Evolutionary conservation across 1,140 invertebrate species (phyloP), one percentile per base, ranked within the genome.

Genomic region (Drosophila dunni): DNA sequence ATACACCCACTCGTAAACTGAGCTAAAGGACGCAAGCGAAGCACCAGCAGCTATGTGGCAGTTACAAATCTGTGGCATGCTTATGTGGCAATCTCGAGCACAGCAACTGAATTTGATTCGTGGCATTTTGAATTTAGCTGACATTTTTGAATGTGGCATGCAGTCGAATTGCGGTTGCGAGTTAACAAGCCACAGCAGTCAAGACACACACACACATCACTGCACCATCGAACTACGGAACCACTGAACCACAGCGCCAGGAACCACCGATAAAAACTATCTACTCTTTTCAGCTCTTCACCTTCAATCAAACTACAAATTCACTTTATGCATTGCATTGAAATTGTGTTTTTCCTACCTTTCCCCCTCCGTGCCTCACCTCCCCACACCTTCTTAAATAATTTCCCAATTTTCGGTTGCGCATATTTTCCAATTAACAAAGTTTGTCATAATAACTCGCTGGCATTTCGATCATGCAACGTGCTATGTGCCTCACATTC

Each of bases 391-490:
- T 33, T 9, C 7, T 29, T 29, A 29, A 29, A 29, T 29, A 3
- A 9, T 13, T 13, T 40, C n/a, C 40, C 58, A 75, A 70, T 65
- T 76, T 82, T 79, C 65, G 76, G 63, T 53, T 54, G 50, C 36
- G 79, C 88, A 88, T 89, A 89, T 83, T 88, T 88, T 88, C 84
- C 83, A 88, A 88, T 88, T 88, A 88, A 88, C 79, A 88, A 88
- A 88, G 65, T 88, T 88, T 89, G 83, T 89, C 83, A 88, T 88
- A 88, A 88, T 88, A 88, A 89, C 80, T 89, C 73, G 68, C 77
- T 62, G 82, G 82, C 71, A 89, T 88, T 70, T 78, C 62, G 38
- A 88, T 71, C 83, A 83, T 83, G 84, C 88, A 83, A 80, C 73
- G 51, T 78, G 83, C 79, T 66, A 89, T 80, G 76, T 78, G 76